These are phyloP conservation scores for Nebria brevicollis DNA, from an alignment of 2,888 invertebrate genomes.

Conservation along the genomic window DNA sequence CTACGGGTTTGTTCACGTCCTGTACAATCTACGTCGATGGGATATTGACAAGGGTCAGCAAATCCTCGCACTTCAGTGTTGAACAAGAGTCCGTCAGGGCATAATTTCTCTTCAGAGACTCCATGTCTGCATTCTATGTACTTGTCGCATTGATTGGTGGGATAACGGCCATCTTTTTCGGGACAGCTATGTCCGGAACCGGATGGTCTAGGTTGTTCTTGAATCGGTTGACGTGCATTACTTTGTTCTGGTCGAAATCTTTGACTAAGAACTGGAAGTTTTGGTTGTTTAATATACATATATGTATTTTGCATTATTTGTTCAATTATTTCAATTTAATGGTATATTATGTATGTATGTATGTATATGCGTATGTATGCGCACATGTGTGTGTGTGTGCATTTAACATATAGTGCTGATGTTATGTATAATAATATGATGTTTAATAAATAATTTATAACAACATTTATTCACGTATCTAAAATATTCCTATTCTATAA, in stretches of 20 bases:
- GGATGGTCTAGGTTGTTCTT: conserved; percentile 28
- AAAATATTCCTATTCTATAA: too few species aligned
- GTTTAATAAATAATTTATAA: too few species aligned
- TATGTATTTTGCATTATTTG: too few species aligned
- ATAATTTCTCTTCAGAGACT: conserved; percentile 77
- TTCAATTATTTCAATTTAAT: too few species aligned
- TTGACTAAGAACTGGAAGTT: conserved; percentile 47
- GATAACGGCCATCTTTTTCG: conserved; percentile 75
- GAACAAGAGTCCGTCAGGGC: conserved; percentile 84
- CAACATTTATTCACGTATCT: too few species aligned
- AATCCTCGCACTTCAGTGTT: conserved; percentile 75
- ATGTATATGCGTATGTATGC: too few species aligned
- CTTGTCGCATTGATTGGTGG: conserved; percentile 77
- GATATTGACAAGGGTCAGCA: conserved; percentile 84
- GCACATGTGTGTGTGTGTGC: too few species aligned
- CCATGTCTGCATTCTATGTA: conserved; percentile 73
- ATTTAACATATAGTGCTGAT: too few species aligned
- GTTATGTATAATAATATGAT: too few species aligned
- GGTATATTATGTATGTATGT: too few species aligned
- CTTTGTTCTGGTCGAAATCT: conserved; percentile 52
- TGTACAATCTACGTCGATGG: conserved; percentile 81
- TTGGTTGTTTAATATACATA: background rate
- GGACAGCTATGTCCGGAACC: conserved; percentile 63
- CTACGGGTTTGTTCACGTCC: conserved; percentile 76
- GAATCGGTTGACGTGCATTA: conserved; percentile 52